Evolutionary conservation across 2,113 vertebrate genomes (phyloP), one percentile per base, ranked within the genome.

Genomic region (Symphodus melops): DNA sequence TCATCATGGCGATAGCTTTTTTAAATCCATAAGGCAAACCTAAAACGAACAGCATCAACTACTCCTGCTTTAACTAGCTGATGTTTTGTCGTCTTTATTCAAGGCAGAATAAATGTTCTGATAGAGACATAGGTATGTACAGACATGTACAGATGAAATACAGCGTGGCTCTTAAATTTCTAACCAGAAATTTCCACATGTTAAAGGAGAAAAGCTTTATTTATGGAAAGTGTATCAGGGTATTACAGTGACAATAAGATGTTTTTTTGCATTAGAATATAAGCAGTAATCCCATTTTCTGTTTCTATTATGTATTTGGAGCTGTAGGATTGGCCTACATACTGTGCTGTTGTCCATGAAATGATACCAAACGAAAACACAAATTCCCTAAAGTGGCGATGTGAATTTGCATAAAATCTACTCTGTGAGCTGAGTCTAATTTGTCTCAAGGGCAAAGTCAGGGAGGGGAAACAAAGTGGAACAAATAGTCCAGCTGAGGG

Each of bases 241-340:
- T 19, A 49, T 63, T 6, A 17, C 60, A 39, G 46, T 5, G 1
- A 61, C 72, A 54, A 68, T 9, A 41, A 13, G 41, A 19, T 42
- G 49, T n/a, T 57, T 65, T 63, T 41, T 23, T n/a, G 9, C 58
- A 61, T 67, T 58, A 11, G 74, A 69, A 52, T 23, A 44, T 44
- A 23, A 10, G 2, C 20, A 0, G 0, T 67, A 81, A 72, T 75
- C 62, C 75, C 41, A 77, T 82, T 56, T 67, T 78, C 58, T 33
- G 19, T 42, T 42, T 21, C 11, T 48, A 58, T 49, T 28, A 0
- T 17, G 25, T 14, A 41, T 41, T 39, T 1, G 5, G 21, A 3
- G 20, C 49, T 8, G n/a, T 13, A 42, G 21, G 60, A 63, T 63
- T 48, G 75, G 59, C 72, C 64, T 62, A 51, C 2, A 37, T 70